phyloP scores from a whole-genome alignment of 1,140 invertebrate genomes.

The Rhopalosiphum padi region DNA sequence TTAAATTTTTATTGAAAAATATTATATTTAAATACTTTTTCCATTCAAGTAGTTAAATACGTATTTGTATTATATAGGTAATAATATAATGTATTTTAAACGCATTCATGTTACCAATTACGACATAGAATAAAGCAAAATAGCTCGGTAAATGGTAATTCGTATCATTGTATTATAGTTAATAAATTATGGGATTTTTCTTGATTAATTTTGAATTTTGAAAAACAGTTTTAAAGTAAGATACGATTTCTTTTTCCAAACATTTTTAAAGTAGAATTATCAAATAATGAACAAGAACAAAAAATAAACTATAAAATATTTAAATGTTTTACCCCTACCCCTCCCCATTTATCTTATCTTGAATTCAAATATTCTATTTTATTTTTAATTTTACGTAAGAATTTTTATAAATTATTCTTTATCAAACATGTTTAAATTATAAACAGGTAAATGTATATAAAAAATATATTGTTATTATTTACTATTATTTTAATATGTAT shows the following conservation, averaged over 20 bases:
- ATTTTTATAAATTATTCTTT: no score
- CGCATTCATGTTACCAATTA: neutral
- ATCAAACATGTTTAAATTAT: no score
- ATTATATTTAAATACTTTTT: neutral
- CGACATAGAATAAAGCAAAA: neutral
- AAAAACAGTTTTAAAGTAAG: neutral
- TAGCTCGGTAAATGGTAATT: neutral
- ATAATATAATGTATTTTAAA: neutral
- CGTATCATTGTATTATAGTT: neutral
- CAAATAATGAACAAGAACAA: neutral
- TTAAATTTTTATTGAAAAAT: neutral
- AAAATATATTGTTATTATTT: no score
- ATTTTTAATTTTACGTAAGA: no score
- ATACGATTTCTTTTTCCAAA: neutral
- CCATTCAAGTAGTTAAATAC: neutral
- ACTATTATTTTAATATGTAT: neutral
- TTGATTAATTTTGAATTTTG: neutral
- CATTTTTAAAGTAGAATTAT: neutral
- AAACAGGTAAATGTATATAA: no score
- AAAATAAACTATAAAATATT: neutral
- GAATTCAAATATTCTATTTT: no score
- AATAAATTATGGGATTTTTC: neutral
- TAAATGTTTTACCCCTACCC: no score
- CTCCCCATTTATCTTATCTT: no score
- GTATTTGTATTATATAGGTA: neutral